A percentile compares a stretch with the other conserved stretches of the same genome.
These are phyloP conservation scores for Lepilemur septentrionalis DNA, from an alignment of 2,797 vertebrate species.

Conservation along the genomic window DNA sequence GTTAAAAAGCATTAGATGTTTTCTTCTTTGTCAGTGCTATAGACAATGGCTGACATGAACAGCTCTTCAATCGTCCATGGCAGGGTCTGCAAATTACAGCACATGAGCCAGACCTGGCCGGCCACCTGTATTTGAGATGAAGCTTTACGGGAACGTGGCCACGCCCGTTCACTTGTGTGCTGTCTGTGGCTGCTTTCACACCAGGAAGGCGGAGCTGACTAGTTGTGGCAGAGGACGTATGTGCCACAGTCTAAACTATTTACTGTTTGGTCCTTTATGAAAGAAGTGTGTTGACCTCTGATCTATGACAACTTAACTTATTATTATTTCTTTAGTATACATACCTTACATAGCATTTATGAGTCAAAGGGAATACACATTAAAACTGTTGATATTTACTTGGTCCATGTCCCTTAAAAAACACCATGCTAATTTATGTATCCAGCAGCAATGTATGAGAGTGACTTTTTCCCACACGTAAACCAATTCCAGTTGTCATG, in stretches of 20 bases:
- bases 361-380: neutral
- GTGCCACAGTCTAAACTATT: neutral
- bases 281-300: neutral
- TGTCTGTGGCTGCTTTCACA: neutral
- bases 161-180: accelerated
- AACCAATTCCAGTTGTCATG: neutral
- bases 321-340: neutral
- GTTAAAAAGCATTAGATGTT: accelerated
- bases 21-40: accelerated
- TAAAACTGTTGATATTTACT: neutral
- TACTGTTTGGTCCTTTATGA: neutral
- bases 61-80: neutral
- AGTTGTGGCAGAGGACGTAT: accelerated
- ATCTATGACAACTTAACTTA: neutral
- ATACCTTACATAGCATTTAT: neutral
- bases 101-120: accelerated
- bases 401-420: neutral
- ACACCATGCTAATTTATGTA: neutral
- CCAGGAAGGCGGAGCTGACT: accelerated
- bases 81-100: neutral
- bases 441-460: neutral
- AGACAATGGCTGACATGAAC: accelerated
- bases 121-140: neutral
- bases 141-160: neutral
- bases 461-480: neutral